Evolutionary conservation across 2,113 vertebrate species (phyloP).

Genomic region (Rattus norvegicus): GRCr8 NC_086026.1:39421001-39421500

Average conservation of each 20-base stretch:
- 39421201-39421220: not conserved
- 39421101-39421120: not conserved
- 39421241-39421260: not conserved
- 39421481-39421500: too few relatives aligned
- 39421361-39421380: not conserved
- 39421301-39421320: not conserved
- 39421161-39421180: not conserved
- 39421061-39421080: not conserved
- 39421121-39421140: rapidly evolving
- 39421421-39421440: not conserved
- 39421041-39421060: conserved; percentile 99
- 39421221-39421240: not conserved
- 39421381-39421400: not conserved
- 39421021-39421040: conserved; percentile 99
- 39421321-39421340: not conserved
- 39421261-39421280: not conserved
- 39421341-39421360: not conserved
- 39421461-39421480: not conserved
- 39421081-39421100: not conserved
- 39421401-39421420: not conserved
- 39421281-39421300: not conserved
- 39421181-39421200: not conserved
- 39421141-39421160: not conserved
- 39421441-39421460: not conserved
- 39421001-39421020: conserved; percentile 99